Evolutionary conservation across 1,140 invertebrate species (phyloP).

Genomic region (Cotesia glomerata): DNA sequence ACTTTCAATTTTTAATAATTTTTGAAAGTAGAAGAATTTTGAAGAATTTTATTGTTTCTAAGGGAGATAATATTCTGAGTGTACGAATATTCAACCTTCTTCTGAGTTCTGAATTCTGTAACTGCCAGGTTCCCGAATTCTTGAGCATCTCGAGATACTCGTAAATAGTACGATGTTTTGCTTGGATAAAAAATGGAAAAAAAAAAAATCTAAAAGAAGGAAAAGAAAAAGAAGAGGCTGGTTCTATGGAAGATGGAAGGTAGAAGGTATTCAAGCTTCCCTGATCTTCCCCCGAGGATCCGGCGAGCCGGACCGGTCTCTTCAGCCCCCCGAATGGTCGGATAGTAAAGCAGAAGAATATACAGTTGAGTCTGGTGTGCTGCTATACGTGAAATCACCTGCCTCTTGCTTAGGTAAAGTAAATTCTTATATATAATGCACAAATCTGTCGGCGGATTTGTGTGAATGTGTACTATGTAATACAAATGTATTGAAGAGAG

Average conservation of each 20-base stretch:
- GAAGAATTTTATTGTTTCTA: too few species aligned
- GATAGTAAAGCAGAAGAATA: background rate
- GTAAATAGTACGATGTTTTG: slow-evolving; percentile 2
- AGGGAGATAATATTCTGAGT: too few species aligned
- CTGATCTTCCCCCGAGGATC: slow-evolving; percentile 1
- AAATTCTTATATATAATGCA: background rate
- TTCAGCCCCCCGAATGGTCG: background rate
- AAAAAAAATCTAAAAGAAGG: background rate
- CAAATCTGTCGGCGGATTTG: background rate
- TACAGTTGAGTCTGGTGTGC: background rate
- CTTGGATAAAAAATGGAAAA: too few species aligned
- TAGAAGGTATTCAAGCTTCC: background rate
- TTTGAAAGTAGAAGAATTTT: too few species aligned
- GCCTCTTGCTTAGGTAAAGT: background rate
- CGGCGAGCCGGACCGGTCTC: slow-evolving; percentile 4
- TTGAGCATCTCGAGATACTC: background rate
- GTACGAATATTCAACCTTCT: too few species aligned
- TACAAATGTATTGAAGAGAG: background rate
- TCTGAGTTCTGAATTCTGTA: too few species aligned
- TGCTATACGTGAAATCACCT: background rate
- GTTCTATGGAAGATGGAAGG: background rate
- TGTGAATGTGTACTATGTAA: background rate
- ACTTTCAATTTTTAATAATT: too few species aligned
- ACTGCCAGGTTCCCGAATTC: background rate
- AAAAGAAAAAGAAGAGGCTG: background rate